A percentile compares a stretch with the other conserved stretches of the same genome.
phyloP scores from a whole-genome alignment of 2,888 invertebrate species.

The Priocnemis perturbator region DNA sequence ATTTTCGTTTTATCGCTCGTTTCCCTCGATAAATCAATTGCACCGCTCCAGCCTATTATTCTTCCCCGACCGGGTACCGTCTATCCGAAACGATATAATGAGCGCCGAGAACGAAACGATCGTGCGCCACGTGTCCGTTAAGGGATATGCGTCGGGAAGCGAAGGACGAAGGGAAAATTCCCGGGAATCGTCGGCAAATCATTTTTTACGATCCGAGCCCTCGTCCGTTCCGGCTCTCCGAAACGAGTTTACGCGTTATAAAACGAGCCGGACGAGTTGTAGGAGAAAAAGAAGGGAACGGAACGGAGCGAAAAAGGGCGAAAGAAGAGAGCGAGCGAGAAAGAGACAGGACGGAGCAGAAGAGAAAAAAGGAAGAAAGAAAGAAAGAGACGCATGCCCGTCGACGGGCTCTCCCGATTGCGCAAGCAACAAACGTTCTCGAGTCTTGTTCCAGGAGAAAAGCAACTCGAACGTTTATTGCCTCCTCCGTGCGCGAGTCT shows the following conservation, averaged over 20 bases:
- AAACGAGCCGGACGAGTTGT: not conserved
- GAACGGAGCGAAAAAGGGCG: not conserved
- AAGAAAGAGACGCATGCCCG: slow-evolving; percentile 14
- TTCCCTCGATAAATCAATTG: too few relatives aligned
- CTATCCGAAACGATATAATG: too few relatives aligned
- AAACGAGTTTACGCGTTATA: slow-evolving; percentile 9
- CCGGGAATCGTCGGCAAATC: too few relatives aligned
- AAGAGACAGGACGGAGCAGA: not conserved
- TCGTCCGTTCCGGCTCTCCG: slow-evolving; percentile 5
- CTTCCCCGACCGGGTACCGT: too few relatives aligned
- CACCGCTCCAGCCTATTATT: too few relatives aligned
- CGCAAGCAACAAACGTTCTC: too few relatives aligned
- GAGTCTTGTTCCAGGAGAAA: too few relatives aligned
- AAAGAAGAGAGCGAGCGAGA: not conserved
- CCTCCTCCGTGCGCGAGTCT: slow-evolving; percentile 29
- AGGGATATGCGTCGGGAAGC: too few relatives aligned
- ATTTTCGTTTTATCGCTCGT: too few relatives aligned
- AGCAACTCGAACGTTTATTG: slow-evolving; percentile 10
- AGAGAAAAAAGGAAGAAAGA: not conserved
- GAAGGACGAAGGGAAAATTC: too few relatives aligned
- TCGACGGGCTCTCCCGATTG: slow-evolving; percentile 22
- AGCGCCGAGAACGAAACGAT: too few relatives aligned
- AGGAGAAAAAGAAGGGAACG: not conserved
- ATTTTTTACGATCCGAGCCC: not conserved
- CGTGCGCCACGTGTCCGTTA: too few relatives aligned